Conservation (phyloP, 2,888 invertebrate genomes). For the Habroteleia sp. region DNA sequence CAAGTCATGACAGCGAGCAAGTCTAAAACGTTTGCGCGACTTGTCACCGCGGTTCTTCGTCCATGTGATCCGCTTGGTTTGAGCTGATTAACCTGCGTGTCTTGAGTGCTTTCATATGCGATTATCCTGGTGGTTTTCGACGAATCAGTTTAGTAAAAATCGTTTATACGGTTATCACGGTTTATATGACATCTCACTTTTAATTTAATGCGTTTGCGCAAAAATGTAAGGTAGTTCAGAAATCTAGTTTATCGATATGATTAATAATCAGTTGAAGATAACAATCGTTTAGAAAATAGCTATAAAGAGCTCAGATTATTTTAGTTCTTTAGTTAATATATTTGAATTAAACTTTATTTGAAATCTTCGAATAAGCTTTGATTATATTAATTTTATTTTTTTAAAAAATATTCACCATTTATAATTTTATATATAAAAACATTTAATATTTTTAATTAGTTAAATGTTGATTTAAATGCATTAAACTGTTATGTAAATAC, state of each 20-base stretch:
- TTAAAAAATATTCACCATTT: no score
- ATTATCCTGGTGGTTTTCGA: constrained; percentile 10
- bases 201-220: constrained; percentile 31
- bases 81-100: constrained; percentile 3
- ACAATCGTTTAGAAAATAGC: not conserved
- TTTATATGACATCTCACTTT: constrained; percentile 7
- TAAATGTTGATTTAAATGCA: no score
- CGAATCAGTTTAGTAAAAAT: constrained; percentile 1
- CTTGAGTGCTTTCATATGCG: constrained; percentile 12
- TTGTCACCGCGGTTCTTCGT: constrained; percentile 51
- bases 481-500: no score
- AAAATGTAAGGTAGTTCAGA: constrained; percentile 9
- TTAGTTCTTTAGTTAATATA: no score
- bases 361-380: no score
- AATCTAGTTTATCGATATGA: constrained; percentile 8
- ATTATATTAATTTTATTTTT: no score
- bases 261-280: not conserved
- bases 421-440: no score
- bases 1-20: no score
- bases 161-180: no score
- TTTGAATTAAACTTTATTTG: no score
- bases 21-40: constrained; percentile 18
- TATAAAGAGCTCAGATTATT: no score
- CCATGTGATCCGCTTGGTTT: constrained; percentile 22
- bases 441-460: no score